phyloP scores from a whole-genome alignment of 1,140 invertebrate genomes.

The Drosophila bipectinata region DNA sequence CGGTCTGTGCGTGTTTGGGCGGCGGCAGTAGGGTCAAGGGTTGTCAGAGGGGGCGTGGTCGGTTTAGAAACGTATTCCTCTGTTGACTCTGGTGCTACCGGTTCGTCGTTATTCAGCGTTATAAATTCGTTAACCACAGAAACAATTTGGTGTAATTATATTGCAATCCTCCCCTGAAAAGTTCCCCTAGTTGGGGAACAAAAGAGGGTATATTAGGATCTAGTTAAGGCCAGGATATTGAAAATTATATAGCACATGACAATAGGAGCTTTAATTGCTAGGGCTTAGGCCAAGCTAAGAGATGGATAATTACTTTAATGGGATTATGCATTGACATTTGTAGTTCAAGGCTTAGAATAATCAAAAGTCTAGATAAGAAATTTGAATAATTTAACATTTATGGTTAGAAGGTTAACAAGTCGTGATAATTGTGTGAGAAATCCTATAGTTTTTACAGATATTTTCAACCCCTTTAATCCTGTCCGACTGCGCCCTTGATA shows the following conservation, averaged over 20 bases:
- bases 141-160: slow-evolving; percentile 73
- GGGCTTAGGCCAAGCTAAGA: slow-evolving; percentile 12
- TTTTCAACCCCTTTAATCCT: slow-evolving; percentile 6
- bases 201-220: slow-evolving; percentile 32
- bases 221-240: slow-evolving; percentile 22
- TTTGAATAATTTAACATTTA: neutral
- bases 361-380: neutral
- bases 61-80: slow-evolving; percentile 46
- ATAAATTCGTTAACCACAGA: slow-evolving; percentile 78
- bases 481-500: neutral
- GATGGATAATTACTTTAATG: slow-evolving; percentile 28
- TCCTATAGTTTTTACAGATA: neutral
- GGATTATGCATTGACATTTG: slow-evolving; percentile 3
- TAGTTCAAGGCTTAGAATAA: neutral
- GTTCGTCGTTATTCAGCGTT: slow-evolving; percentile 56
- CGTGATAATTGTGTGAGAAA: neutral
- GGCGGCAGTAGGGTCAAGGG: neutral
- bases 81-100: slow-evolving; percentile 9
- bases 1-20: slow-evolving; percentile 14
- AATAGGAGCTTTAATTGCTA: slow-evolving; percentile 31
- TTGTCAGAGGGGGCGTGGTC: slow-evolving; percentile 40
- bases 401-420: neutral
- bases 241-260: slow-evolving; percentile 21
- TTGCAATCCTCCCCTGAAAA: slow-evolving; percentile 40
- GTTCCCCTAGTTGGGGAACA: slow-evolving; percentile 8